A percentile compares a stretch with the other conserved stretches of the same genome.
Conservation (phyloP, 2,888 invertebrate species). For the Nephrotoma appendiculata region DNA sequence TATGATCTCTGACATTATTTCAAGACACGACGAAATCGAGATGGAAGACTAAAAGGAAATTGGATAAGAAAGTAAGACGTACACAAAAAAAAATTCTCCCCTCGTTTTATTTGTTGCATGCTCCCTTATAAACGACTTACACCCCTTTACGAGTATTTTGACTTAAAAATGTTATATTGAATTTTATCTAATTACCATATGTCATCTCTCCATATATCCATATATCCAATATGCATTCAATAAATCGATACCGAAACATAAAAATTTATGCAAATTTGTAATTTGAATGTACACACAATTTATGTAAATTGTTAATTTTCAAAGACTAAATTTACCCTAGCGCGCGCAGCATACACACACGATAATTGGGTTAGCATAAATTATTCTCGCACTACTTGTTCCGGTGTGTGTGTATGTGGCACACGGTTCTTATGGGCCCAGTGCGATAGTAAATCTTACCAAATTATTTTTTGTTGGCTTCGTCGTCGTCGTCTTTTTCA, state of each 20-base stretch:
- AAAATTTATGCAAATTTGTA: background rate
- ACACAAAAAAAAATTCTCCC: background rate
- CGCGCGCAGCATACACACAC: no score
- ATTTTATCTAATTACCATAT: background rate
- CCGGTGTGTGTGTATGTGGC: background rate
- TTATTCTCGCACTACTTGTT: background rate
- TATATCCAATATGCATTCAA: background rate
- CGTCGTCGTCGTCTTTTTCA: background rate
- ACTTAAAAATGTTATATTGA: background rate
- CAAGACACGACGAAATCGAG: background rate
- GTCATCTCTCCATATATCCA: background rate
- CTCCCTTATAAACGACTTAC: background rate
- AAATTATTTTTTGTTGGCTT: background rate
- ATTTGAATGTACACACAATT: background rate
- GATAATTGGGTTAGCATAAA: background rate
- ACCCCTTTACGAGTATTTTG: background rate
- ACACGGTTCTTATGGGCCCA: background rate
- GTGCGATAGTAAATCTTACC: background rate
- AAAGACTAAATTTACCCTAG: background rate
- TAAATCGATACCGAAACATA: background rate
- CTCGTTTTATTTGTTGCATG: background rate
- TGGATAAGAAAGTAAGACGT: background rate
- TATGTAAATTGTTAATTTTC: background rate
- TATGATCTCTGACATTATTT: slow-evolving; percentile 3
- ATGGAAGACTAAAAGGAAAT: background rate